Evolutionary conservation across 2,888 invertebrate genomes (phyloP), one percentile per base, ranked within the genome.

Genomic region (Mythimna pallens): DNA sequence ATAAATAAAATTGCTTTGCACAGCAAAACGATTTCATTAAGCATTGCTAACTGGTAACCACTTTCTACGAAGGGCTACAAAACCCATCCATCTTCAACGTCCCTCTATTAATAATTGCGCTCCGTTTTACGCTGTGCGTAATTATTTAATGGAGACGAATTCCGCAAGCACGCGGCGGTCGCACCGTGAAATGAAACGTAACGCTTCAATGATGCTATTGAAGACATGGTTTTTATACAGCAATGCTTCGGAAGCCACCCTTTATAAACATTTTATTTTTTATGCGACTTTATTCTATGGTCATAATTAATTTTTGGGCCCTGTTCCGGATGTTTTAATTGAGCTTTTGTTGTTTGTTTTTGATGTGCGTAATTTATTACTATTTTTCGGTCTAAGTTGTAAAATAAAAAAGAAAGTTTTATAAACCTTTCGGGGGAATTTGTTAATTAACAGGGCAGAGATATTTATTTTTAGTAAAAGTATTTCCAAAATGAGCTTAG

Each of bases 121-220:
- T 83, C 82, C 80, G 86, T 84, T 87, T 86, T 85, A 85, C 85
- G 86, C 84, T 78, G 74, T 88, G 84, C 87, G 90, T 92, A 93
- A 95, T 94, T 94, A 94, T 93, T 94, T 91, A 94, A 95, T 94
- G 92, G 92, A 93, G 92, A 91, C 87, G 92, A 94, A 94, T 90
- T 93, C 94, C 93, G 93, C 91, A 90, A 82, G 84, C 90, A 89
- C 90, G 91, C 89, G 89, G 87, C 88, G 87, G 80, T 86, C 88
- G 87, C 89, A 87, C 90, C 94, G 93, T 94, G 93, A 94, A 95
- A 95, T 94, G 92, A 92, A 90, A 90, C 90, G 93, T 95, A 94
- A 93, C 89, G 94, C 91, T 86, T 89, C 90, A 89, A 86, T 89
- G 92, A 85, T 82, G 87, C 82, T 76, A 81, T 90, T 87, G 89